These are phyloP conservation scores for Picus viridis DNA, from an alignment of 2,797 vertebrate species.

Conservation along the genomic window DNA sequence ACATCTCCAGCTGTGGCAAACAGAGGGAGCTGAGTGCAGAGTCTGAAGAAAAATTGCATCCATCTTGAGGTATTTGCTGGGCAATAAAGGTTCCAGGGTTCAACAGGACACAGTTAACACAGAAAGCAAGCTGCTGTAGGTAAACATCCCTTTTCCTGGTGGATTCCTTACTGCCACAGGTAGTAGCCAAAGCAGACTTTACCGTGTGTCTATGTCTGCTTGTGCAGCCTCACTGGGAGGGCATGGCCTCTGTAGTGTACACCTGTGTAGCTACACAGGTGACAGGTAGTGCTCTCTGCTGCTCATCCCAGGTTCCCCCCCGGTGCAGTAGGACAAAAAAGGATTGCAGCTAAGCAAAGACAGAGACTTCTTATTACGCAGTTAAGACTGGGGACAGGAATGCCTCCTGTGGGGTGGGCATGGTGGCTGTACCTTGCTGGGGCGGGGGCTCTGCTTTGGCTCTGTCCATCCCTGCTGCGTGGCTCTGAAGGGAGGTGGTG, in stretches of 20 bases:
- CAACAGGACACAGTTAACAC: neutral
- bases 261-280: neutral
- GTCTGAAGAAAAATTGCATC: neutral
- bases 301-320: neutral
- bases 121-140: neutral
- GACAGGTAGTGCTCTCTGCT: neutral
- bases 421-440: accelerated
- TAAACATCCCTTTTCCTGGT: neutral
- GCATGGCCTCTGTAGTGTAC: accelerated
- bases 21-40: neutral
- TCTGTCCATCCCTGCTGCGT: neutral
- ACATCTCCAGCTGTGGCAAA: neutral
- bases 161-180: neutral
- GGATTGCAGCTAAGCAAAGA: accelerated
- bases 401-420: accelerated
- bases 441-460: accelerated
- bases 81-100: neutral
- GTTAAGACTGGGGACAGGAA: neutral
- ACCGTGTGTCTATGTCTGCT: neutral
- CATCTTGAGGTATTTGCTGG: accelerated
- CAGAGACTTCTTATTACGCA: accelerated
- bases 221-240: no score
- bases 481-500: neutral
- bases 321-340: neutral
- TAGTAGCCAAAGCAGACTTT: neutral